Evolutionary conservation across 1,140 invertebrate species (phyloP).

Genomic region (Atopsyche davidsoni): DNA sequence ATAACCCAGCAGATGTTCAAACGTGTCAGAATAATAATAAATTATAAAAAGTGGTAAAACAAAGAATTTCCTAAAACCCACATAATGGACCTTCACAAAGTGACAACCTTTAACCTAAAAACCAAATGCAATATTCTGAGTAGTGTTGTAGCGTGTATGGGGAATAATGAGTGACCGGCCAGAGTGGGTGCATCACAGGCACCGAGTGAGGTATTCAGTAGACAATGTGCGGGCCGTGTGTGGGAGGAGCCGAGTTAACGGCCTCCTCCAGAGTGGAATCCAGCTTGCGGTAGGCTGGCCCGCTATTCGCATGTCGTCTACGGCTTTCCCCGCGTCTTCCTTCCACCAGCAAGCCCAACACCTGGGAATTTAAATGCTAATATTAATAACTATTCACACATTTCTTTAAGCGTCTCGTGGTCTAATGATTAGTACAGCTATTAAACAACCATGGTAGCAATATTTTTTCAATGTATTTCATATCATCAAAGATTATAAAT

Average conservation of each 20-base stretch:
- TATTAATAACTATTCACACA: background rate
- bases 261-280: conserved; percentile 27
- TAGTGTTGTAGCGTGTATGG: background rate
- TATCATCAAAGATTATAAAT: too few species aligned
- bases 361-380: conserved; percentile 1
- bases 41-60: too few species aligned
- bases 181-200: background rate
- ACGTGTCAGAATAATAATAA: too few species aligned
- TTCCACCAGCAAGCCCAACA: conserved; percentile 24
- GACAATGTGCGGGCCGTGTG: conserved; percentile 24
- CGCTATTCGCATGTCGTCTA: conserved; percentile 10
- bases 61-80: too few species aligned
- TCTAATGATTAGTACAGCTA: background rate
- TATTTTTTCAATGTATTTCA: too few species aligned
- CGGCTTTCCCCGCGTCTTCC: conserved; percentile 17
- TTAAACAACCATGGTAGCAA: background rate
- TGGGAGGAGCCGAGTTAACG: conserved; percentile 25
- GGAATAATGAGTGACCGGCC: background rate
- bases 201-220: conserved; percentile 11
- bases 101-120: background rate
- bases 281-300: conserved; percentile 23
- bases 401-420: background rate
- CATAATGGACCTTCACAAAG: background rate
- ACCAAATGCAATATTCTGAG: background rate
- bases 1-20: too few species aligned